Percentiles rank a stretch among this genome's conserved stretches.
These are phyloP conservation scores for Troglohyphantes excavatus DNA, from an alignment of 2,888 invertebrate species.

Conservation along the genomic window DNA sequence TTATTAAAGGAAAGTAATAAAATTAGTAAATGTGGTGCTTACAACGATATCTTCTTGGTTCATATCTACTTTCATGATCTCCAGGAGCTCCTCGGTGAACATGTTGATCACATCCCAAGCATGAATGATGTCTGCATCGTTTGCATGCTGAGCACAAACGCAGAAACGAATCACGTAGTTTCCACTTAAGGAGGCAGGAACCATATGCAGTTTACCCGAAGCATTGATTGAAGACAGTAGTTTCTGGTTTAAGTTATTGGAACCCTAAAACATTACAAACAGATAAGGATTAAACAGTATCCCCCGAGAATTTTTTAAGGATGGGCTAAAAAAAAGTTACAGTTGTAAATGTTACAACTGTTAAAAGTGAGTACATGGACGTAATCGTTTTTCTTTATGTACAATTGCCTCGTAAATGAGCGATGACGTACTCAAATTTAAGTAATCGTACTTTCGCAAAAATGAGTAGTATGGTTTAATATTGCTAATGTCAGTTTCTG, in stretches of 20 bases:
- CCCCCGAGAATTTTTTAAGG: too few relatives aligned
- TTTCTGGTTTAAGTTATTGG: conserved; percentile 92
- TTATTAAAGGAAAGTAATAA: too few relatives aligned
- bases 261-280: conserved; percentile 78
- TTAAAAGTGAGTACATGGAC: too few relatives aligned
- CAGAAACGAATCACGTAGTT: conserved; percentile 96
- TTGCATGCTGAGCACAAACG: conserved; percentile 94
- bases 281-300: too few relatives aligned
- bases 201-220: conserved; percentile 98
- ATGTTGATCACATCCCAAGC: conserved; percentile 84
- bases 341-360: too few relatives aligned
- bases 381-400: too few relatives aligned
- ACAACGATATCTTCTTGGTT: conserved; percentile 68
- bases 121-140: conserved; percentile 87
- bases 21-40: conserved; percentile 12
- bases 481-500: too few relatives aligned
- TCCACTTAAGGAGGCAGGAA: conserved; percentile 94
- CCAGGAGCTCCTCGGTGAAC: conserved; percentile 85
- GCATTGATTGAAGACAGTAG: conserved; percentile 95
- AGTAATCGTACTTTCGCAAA: too few relatives aligned
- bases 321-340: too few relatives aligned
- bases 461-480: too few relatives aligned
- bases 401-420: too few relatives aligned
- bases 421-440: too few relatives aligned
- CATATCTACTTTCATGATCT: conserved; percentile 83